Base-by-base conservation (phyloP, 2,113 vertebrate species). In the Agapornis roseicollis region DNA sequence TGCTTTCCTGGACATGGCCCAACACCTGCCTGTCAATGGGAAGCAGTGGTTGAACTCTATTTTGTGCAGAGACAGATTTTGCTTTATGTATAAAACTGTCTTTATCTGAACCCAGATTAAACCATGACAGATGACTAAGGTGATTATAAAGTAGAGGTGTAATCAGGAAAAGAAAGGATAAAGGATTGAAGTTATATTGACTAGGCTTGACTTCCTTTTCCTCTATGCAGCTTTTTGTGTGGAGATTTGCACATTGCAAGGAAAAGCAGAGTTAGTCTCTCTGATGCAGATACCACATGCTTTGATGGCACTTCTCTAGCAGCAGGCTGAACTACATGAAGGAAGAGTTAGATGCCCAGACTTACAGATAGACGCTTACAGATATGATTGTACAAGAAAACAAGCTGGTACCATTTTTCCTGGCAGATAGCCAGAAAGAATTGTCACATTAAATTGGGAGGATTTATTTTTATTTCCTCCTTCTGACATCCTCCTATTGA, bases 381-480 rank as follows among this genome's bases (percentile, higher is more conserved):
- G 47, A 49, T 80, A 52, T 27, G 9, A 37, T 41, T 85, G 35
- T 58, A 66, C 37, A 78, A 52, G 52, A 56, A 85, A 89, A 50
- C 18, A 88, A 77, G 63, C 35, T 46, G 18, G 31, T 79, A 41
- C 9, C 31, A 22, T 71, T 81, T 82, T 87, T 88, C 58, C 42
- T 88, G 82, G 66, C 25, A 66, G 76, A 93, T 35, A 90, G 44
- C 39, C 74, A 87, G 81, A 77, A 93, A 66, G 72, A 89, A 87
- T 92, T 88, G 81, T 85, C 74, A 91, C 78, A 80, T 77, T 82
- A 87, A 89, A 72, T 95, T 90, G 93, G 71, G 28, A 87, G 13
- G 31, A 77, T 89, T 79, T 93, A 55, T 56, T 95, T 89, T 70
- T 73, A 92, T 94, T 91, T 96, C 95, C 70, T 91, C 53, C 41